Evolutionary conservation across 2,888 invertebrate species (phyloP).

Genomic region (Agrotis clavis): DNA sequence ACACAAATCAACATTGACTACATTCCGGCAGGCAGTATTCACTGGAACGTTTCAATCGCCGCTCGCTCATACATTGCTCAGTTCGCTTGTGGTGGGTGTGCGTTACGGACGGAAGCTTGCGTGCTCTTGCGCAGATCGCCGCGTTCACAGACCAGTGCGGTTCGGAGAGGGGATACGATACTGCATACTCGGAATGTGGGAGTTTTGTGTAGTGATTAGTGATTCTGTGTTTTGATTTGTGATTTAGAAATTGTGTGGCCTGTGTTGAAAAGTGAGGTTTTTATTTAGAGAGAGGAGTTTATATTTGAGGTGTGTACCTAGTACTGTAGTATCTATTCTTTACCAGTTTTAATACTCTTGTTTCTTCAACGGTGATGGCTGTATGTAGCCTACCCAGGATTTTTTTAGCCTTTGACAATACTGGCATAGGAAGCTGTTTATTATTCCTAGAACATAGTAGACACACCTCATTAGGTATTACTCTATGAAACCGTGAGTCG

Average conservation of each 20-base stretch:
- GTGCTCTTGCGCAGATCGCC: conserved; percentile 80
- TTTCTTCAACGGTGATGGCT: neutral
- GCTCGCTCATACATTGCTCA: conserved; percentile 66
- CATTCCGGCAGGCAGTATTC: conserved; percentile 19
- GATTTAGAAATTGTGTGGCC: conserved; percentile 54
- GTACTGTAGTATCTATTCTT: neutral
- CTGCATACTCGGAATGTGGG: conserved; percentile 52
- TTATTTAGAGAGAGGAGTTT: neutral
- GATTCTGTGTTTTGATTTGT: conserved; percentile 57
- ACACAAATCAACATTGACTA: conserved; percentile 20
- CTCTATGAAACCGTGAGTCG: conserved; percentile 23
- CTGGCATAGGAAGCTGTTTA: conserved; percentile 43
- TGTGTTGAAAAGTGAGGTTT: conserved; percentile 40
- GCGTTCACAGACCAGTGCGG: conserved; percentile 69
- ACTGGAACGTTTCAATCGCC: conserved; percentile 38
- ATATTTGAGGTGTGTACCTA: conserved; percentile 23
- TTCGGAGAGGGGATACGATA: conserved; percentile 57
- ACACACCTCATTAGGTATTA: conserved; percentile 39
- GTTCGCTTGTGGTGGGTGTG: conserved; percentile 69
- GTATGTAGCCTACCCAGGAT: neutral
- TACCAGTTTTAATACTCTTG: neutral
- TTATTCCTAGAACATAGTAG: conserved; percentile 47
- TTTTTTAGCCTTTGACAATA: conserved; percentile 29
- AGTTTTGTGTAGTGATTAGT: conserved; percentile 56
- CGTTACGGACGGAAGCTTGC: conserved; percentile 80